These are phyloP conservation scores for Monopterus albus DNA, from an alignment of 2,113 vertebrate species.

Conservation along the genomic window DNA sequence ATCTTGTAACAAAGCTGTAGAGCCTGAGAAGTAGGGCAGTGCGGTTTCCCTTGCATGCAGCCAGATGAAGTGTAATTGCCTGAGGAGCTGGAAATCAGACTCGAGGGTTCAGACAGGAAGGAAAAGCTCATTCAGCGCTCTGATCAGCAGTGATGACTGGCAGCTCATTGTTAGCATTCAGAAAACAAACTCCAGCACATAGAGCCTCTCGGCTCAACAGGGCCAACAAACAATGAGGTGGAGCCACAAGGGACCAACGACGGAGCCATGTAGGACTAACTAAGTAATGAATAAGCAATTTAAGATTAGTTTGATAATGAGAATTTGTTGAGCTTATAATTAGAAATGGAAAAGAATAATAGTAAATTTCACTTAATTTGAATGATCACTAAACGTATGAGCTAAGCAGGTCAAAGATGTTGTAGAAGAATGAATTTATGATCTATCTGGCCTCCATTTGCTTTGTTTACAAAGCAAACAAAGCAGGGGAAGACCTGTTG, in stretches of 20 bases:
- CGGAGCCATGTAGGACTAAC: slow-evolving; percentile 30
- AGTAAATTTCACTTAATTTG: background rate
- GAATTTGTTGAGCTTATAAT: slow-evolving; percentile 24
- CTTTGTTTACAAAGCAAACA: background rate
- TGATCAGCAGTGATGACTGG: slow-evolving; percentile 73
- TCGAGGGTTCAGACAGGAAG: slow-evolving; percentile 57
- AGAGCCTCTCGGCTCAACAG: slow-evolving; percentile 40
- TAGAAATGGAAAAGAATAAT: slow-evolving; percentile 17
- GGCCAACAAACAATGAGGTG: slow-evolving; percentile 51
- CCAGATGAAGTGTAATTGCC: slow-evolving; percentile 76
- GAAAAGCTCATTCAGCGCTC: slow-evolving; percentile 62
- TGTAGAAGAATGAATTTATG: background rate
- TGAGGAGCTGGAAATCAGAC: slow-evolving; percentile 71
- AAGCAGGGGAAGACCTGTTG: too few relatives aligned
- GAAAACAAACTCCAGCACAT: slow-evolving; percentile 66
- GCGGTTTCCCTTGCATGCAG: slow-evolving; percentile 51
- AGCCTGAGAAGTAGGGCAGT: slow-evolving; percentile 69
- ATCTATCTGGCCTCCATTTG: background rate
- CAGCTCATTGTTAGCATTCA: slow-evolving; percentile 71
- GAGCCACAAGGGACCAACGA: slow-evolving; percentile 44
- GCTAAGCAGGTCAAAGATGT: slow-evolving; percentile 14
- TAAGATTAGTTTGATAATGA: slow-evolving; percentile 34
- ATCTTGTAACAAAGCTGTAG: slow-evolving; percentile 34
- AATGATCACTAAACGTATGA: background rate
- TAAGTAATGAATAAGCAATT: slow-evolving; percentile 31